Percentiles rank a stretch among this genome's conserved stretches.
Evolutionary conservation across 2,888 invertebrate species (phyloP).

Genomic region (Dynastes grantii): DNA sequence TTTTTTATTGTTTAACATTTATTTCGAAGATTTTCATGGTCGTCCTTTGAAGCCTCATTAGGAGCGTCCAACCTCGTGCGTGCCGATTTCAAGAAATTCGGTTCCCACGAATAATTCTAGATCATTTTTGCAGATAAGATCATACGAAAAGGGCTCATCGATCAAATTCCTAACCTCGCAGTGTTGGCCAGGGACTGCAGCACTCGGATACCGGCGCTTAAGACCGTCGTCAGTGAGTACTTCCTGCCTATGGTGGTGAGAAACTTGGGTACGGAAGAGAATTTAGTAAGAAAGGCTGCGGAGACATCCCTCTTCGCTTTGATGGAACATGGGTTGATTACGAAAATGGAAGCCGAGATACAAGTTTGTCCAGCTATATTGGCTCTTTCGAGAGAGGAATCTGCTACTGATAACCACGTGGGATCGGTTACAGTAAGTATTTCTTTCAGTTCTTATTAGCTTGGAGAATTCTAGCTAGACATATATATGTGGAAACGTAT

Average conservation of each 20-base stretch:
- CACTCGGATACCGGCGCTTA: slow-evolving; percentile 70
- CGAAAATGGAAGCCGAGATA: slow-evolving; percentile 75
- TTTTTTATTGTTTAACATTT: not conserved
- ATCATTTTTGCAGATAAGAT: slow-evolving; percentile 73
- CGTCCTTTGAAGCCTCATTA: not conserved
- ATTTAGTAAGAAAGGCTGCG: slow-evolving; percentile 77
- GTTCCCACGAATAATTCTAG: not conserved
- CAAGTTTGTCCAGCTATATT: slow-evolving; percentile 79
- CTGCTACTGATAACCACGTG: slow-evolving; percentile 72
- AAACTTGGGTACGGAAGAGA: slow-evolving; percentile 75
- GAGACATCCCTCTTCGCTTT: slow-evolving; percentile 77
- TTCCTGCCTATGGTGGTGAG: slow-evolving; percentile 77
- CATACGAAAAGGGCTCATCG: slow-evolving; percentile 77
- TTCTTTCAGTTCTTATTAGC: too few species aligned
- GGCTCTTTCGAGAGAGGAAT: slow-evolving; percentile 73
- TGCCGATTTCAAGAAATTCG: slow-evolving; percentile 31
- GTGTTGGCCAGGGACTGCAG: slow-evolving; percentile 74
- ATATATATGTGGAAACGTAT: not conserved
- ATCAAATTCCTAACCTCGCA: slow-evolving; percentile 79
- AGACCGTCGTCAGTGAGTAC: slow-evolving; percentile 73
- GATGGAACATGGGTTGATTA: slow-evolving; percentile 78
- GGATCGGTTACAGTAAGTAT: slow-evolving; percentile 75
- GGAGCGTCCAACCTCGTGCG: slow-evolving; percentile 44
- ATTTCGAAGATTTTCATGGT: slow-evolving; percentile 15
- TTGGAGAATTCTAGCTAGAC: not conserved